Evolutionary conservation across 1,140 invertebrate species (phyloP), one percentile per base, ranked within the genome.

Genomic region (Bombus sylvicola): DNA sequence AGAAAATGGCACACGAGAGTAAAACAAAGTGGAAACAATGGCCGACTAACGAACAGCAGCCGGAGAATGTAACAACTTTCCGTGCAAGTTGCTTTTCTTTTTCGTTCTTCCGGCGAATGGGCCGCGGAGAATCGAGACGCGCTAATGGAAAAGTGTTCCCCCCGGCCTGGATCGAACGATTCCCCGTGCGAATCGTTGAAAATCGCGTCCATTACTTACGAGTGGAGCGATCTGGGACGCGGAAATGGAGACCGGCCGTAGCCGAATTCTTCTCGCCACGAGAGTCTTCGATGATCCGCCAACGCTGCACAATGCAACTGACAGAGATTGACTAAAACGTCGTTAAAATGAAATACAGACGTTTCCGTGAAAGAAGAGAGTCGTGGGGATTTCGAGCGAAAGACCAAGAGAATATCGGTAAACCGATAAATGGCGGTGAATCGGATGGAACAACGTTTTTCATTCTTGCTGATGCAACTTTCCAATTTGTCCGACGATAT

Each of bases 141-240:
- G 59, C 69, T 81, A 81, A 74, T 81, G 80, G 53, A 81, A 43
- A 72, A 73, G 28, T 6, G 41, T 73, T 57, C 66, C 39, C 59
- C 37, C 1, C 47, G 47, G 47, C 18, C 3, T 13, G 31, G 31
- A 12, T 80, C 43, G 28, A 81, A 28, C 43, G 37, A 34, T 22
- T 57, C 22, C 22, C 22, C 15, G 15, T 25, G n/a, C 39, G 39
- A 31, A 31, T 43, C 18, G 10, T 25, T 53, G 68, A 34, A 34
- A 80, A 80, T 69, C 41, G 34, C 43, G 43, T 47, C 66, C 66
- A 81, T 81, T 81, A 71, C 66, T 71, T 57, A 71, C n/a, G 43
- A 81, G 39, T 81, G 34, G 22, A 3, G 57, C 28, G 34, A 77
- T 77, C 3, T 76, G 53, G 74, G 25, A 57, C 59, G 77, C 31